Conservation (phyloP, 2,113 vertebrate genomes). For the Noturus placidus region DNA sequence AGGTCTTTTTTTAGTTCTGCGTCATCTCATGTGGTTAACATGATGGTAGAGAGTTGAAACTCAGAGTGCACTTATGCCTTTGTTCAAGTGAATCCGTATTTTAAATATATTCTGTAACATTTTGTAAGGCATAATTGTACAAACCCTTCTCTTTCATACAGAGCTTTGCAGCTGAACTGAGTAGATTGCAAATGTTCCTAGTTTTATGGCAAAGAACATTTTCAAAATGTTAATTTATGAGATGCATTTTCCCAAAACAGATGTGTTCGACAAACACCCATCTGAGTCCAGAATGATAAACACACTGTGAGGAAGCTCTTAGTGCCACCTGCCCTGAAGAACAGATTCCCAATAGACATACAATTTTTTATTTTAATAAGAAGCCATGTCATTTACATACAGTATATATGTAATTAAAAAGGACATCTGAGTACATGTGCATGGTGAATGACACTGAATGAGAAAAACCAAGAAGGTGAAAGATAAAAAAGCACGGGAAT, state of each 20-base stretch:
- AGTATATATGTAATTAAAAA: neutral
- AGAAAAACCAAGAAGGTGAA: neutral
- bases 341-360: conserved; percentile 26
- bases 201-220: neutral
- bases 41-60: neutral
- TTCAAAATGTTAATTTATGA: conserved; percentile 31
- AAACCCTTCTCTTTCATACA: neutral
- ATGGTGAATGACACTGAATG: neutral
- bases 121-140: conserved; percentile 3
- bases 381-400: neutral
- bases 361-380: conserved; percentile 13
- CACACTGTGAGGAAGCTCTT: conserved; percentile 23
- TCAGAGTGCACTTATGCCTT: neutral
- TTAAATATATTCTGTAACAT: conserved; percentile 11
- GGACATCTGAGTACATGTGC: neutral
- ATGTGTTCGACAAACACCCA: conserved; percentile 44
- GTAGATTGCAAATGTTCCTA: neutral
- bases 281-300: conserved; percentile 44
- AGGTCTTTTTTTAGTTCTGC: no score
- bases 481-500: neutral
- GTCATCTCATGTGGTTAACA: neutral
- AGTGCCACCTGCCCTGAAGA: conserved; percentile 26
- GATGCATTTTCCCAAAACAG: conserved; percentile 37
- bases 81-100: neutral
- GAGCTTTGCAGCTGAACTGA: neutral